phyloP scores from a whole-genome alignment of 2,113 vertebrate species.

The Cryptoleucopteryx plumbea region DNA sequence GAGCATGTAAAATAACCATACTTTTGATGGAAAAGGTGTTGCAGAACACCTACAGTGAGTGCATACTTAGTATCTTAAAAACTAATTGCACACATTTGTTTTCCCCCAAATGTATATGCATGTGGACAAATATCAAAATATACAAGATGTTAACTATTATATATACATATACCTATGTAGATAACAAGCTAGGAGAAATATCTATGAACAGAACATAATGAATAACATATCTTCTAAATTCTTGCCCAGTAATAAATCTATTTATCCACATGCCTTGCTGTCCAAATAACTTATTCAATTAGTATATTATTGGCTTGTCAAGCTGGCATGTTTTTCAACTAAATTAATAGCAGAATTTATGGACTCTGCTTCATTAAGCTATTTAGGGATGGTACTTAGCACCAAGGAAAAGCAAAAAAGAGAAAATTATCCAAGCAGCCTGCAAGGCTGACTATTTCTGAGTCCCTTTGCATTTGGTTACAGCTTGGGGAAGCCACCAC shows the following conservation, averaged over 20 bases:
- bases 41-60: background rate
- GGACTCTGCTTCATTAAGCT: background rate
- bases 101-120: background rate
- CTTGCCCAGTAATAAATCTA: background rate
- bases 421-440: background rate
- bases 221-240: background rate
- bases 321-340: background rate
- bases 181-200: background rate
- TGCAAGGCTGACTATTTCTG: background rate
- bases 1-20: background rate
- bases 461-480: background rate
- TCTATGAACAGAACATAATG: background rate
- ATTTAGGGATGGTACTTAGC: background rate
- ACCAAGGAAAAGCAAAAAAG: background rate
- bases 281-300: background rate
- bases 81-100: background rate
- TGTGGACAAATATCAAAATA: background rate
- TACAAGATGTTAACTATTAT: background rate
- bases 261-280: background rate
- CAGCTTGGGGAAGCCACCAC: background rate
- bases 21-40: background rate
- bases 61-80: background rate
- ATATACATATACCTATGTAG: background rate
- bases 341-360: background rate
- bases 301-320: background rate